Conservation (phyloP, 2,888 invertebrate genomes). For the Druceiella hillmani region DNA sequence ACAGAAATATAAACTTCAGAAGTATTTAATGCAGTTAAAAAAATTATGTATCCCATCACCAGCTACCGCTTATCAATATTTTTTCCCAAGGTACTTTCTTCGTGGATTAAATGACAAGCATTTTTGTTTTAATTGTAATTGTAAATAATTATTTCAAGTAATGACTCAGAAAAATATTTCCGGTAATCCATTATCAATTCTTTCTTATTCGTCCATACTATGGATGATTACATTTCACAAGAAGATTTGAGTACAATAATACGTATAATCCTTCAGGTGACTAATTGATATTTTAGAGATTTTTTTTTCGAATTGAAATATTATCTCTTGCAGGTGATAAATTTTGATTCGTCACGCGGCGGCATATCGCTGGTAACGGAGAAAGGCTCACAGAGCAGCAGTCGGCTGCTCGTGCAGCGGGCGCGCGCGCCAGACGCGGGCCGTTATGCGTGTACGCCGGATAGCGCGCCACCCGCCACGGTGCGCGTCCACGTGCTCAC, state of each 20-base stretch:
- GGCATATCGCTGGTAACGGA: slow-evolving; percentile 85
- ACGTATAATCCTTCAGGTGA: no score
- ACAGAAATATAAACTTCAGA: no score
- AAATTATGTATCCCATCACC: no score
- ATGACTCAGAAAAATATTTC: no score
- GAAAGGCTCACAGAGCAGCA: slow-evolving; percentile 78
- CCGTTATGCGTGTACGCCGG: slow-evolving; percentile 77
- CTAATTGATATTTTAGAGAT: slow-evolving; percentile 2
- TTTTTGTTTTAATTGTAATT: no score
- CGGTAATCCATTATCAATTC: background rate
- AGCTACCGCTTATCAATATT: no score
- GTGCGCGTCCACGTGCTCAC: slow-evolving; percentile 82
- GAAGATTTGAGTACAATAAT: no score
- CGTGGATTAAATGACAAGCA: no score
- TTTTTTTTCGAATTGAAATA: slow-evolving; percentile 21
- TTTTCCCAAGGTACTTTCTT: no score
- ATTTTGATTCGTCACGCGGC: slow-evolving; percentile 84
- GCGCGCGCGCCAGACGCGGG: slow-evolving; percentile 77
- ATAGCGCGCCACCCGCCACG: slow-evolving; percentile 73
- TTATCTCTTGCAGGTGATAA: slow-evolving; percentile 61
- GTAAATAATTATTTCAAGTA: no score
- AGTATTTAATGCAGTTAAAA: no score
- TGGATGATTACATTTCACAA: background rate
- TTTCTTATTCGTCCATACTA: background rate
- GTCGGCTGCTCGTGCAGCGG: slow-evolving; percentile 75